Conservation (phyloP, 2,888 invertebrate genomes). For the Drosophila parthenogenetica region DNA sequence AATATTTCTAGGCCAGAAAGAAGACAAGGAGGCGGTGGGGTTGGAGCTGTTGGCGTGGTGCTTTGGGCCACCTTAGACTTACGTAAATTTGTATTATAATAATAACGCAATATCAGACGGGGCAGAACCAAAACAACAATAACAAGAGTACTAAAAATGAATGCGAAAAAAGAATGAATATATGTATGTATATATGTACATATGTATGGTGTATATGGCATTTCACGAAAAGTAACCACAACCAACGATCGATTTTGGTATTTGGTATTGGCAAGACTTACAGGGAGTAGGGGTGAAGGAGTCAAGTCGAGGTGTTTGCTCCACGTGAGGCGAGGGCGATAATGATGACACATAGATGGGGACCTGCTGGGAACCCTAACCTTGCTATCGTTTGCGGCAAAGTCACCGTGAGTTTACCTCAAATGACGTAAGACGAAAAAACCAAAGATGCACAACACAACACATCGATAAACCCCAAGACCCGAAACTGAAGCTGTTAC, state of each 20-base stretch:
- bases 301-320: slow-evolving; percentile 11
- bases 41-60: too few species aligned
- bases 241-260: slow-evolving; percentile 73
- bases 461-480: slow-evolving; percentile 9
- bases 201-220: slow-evolving; percentile 42
- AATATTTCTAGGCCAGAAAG: slow-evolving; percentile 48
- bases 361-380: slow-evolving; percentile 36
- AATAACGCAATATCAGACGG: slow-evolving; percentile 61
- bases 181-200: background rate
- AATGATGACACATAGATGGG: slow-evolving; percentile 71
- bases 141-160: slow-evolving; percentile 24
- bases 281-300: background rate
- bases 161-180: slow-evolving; percentile 29
- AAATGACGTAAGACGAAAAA: slow-evolving; percentile 60
- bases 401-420: slow-evolving; percentile 53
- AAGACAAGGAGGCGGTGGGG: background rate
- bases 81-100: slow-evolving; percentile 70
- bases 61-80: slow-evolving; percentile 46
- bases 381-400: slow-evolving; percentile 48
- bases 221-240: slow-evolving; percentile 70
- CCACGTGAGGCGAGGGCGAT: slow-evolving; percentile 65
- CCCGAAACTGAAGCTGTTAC: slow-evolving; percentile 9
- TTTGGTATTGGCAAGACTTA: slow-evolving; percentile 67
- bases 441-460: slow-evolving; percentile 29
- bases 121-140: slow-evolving; percentile 23